Evolutionary conservation across 2,113 vertebrate genomes (phyloP).

Genomic region (Neodontobutis hainanensis): DNA sequence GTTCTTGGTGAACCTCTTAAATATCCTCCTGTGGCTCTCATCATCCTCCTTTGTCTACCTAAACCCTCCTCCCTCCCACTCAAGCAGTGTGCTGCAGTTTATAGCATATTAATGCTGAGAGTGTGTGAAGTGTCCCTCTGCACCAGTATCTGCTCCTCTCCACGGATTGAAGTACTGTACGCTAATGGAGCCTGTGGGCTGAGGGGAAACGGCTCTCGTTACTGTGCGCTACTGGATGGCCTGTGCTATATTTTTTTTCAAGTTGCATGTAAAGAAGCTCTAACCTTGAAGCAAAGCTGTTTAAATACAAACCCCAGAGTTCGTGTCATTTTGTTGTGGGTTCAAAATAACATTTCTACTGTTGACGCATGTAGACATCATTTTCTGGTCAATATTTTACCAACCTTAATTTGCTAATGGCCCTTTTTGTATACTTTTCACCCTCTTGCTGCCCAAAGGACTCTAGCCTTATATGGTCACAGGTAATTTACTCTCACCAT

Average conservation of each 20-base stretch:
- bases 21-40: constrained; percentile 16
- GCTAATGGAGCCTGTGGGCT: constrained; percentile 42
- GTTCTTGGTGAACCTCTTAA: background rate
- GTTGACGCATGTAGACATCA: background rate
- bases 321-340: background rate
- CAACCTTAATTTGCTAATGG: background rate
- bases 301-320: background rate
- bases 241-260: background rate
- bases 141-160: constrained; percentile 33
- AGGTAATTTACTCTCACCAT: constrained; percentile 52
- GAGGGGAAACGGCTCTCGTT: constrained; percentile 15
- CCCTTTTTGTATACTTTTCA: constrained; percentile 11
- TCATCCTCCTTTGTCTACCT: background rate
- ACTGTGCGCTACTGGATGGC: background rate
- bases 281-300: background rate
- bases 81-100: constrained; percentile 41
- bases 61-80: constrained; percentile 1
- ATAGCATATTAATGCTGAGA: constrained; percentile 48
- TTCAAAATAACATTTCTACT: background rate
- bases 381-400: background rate
- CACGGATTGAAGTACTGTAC: constrained; percentile 38
- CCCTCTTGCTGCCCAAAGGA: constrained; percentile 61
- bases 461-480: constrained; percentile 44
- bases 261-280: background rate
- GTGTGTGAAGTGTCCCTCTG: constrained; percentile 48